These are phyloP conservation scores for Desoria tigrina DNA, from an alignment of 2,888 invertebrate genomes.

Conservation along the genomic window DNA sequence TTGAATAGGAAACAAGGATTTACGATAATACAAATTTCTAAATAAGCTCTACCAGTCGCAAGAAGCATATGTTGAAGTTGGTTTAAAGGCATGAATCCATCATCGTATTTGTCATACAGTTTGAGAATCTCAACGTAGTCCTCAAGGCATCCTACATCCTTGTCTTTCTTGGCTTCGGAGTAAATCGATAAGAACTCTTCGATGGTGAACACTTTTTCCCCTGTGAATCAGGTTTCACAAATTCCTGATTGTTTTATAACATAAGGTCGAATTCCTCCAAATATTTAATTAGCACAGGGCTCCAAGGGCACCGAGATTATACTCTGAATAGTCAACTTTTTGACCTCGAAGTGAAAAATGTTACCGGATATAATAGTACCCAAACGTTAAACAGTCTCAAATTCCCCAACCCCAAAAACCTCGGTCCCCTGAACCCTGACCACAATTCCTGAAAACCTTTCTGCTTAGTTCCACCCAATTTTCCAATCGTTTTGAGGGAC, in stretches of 20 bases:
- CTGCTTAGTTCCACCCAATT: conserved; percentile 94
- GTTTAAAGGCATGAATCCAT: conserved; percentile 93
- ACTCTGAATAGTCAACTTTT: too few species aligned
- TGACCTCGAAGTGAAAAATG: too few species aligned
- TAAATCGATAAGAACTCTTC: conserved; percentile 99
- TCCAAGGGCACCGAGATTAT: too few species aligned
- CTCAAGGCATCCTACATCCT: conserved; percentile 95
- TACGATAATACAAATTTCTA: too few species aligned
- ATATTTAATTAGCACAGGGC: too few species aligned
- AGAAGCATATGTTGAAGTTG: conserved; percentile 95
- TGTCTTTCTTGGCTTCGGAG: conserved; percentile 92
- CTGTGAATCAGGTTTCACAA: conserved; percentile 16
- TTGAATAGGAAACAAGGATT: too few species aligned
- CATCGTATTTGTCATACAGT: conserved; percentile 97
- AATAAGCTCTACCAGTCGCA: conserved; percentile 75
- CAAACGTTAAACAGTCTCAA: too few species aligned
- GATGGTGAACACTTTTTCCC: conserved; percentile 84
- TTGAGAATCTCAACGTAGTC: conserved; percentile 99
- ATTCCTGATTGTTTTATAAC: too few species aligned
- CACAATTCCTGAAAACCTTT: conserved; percentile 68
- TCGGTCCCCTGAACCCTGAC: too few species aligned
- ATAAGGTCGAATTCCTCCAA: too few species aligned
- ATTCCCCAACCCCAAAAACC: background rate
- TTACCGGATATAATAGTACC: too few species aligned
- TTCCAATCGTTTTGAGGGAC: conserved; percentile 86